These are phyloP conservation scores for Leptinotarsa undecemlineata DNA, from an alignment of 1,140 invertebrate genomes.

Conservation along the genomic window DNA sequence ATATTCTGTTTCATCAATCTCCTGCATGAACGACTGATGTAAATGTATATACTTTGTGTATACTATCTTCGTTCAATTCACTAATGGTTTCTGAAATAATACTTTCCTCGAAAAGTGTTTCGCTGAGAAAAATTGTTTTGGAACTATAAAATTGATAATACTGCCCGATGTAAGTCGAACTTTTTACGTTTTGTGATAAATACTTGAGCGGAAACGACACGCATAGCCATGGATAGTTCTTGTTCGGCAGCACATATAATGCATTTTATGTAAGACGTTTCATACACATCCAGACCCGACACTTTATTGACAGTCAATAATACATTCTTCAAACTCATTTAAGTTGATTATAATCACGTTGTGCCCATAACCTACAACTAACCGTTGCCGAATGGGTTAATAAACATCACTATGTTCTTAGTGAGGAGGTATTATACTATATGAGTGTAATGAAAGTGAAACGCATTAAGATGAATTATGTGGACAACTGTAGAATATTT, in stretches of 20 bases:
- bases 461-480: constrained; percentile 10
- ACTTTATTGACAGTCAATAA: too few species aligned
- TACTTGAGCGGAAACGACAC: not conserved
- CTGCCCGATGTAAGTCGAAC: not conserved
- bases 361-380: too few species aligned
- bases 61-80: not conserved
- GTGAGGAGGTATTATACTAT: not conserved
- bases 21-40: not conserved
- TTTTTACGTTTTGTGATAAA: not conserved
- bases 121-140: too few species aligned
- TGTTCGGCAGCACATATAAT: not conserved
- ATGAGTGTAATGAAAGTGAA: constrained; percentile 12
- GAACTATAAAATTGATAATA: not conserved
- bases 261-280: not conserved
- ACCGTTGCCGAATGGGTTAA: too few species aligned
- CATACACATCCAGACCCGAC: too few species aligned
- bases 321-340: too few species aligned
- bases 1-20: not conserved
- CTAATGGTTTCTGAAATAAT: not conserved
- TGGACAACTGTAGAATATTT: constrained; percentile 12
- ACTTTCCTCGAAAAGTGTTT: not conserved
- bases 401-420: not conserved
- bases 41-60: not conserved
- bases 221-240: not conserved
- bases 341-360: too few species aligned